Base-by-base conservation (phyloP, 2,888 invertebrate genomes). In the Orthonychiurus folsomi region DNA sequence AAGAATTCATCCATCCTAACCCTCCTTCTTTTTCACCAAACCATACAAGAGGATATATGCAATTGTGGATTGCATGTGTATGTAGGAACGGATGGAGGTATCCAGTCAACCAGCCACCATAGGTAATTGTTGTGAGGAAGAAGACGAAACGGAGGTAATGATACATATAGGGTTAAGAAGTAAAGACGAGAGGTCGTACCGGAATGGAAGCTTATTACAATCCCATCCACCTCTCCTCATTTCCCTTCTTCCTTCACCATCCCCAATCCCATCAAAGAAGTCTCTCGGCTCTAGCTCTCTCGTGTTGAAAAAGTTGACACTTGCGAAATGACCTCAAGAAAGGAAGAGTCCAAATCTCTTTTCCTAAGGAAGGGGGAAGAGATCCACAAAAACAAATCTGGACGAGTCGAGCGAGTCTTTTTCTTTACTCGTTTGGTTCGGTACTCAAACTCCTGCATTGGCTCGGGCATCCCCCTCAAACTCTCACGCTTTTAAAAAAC, bases 251-350 rank as follows among this genome's bases (percentile, higher is more conserved):
- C 5, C 37, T 37, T 9, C 37, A 9, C 5, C 37, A 37, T 15
- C 5, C 5, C 37, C 5, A 37, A 5, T 55, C 18, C 5, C 12
- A 55, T 55, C 3, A 25, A 55, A 55, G 20, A 3, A 21, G 23
- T 3, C 24, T 37, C 5, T 5, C 9, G 15, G 37, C 37, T 37
- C 37, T 37, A 9, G 5, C 5, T 37, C 37, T 37, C 15, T 9
- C 15, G 37, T 37, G n/a, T 37, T 59, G 65, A 68, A 66, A 66
- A 68, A 68, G 53, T 64, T 63, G 68, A 66, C 66, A 68, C 66
- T 68, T 65, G 68, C 65, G 60, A 69, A 66, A 69, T 69, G 68
- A 69, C 68, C 68, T 66, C 66, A 66, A 68, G 64, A 68, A 59
- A 59, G 63, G 68, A 61, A 66, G 68, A 69, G 68, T 66, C 66